Percentiles rank a stretch among this genome's conserved stretches.
These are phyloP conservation scores for Hipposideros larvatus DNA, from an alignment of 2,797 vertebrate genomes.

Conservation along the genomic window DNA sequence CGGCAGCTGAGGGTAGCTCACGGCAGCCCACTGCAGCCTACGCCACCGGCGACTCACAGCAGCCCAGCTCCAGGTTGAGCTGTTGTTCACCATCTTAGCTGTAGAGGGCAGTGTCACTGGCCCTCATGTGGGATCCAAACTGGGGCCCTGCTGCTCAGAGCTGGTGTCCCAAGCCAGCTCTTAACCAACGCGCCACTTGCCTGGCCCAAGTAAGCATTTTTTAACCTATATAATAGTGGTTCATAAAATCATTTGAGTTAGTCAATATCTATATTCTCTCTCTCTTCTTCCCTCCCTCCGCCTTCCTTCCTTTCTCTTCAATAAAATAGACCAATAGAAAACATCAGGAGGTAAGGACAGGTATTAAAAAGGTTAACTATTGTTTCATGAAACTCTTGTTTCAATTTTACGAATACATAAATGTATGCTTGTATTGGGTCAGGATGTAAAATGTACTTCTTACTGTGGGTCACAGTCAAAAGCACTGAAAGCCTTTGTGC, in stretches of 20 bases:
- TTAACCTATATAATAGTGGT: neutral
- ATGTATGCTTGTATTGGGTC: neutral
- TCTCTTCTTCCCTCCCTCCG: neutral
- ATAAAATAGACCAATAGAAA: constrained; percentile 31
- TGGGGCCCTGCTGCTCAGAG: too few species aligned
- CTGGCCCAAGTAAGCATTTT: neutral
- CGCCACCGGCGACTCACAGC: too few species aligned
- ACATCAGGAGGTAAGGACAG: neutral
- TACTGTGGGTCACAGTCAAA: neutral
- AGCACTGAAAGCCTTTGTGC: neutral
- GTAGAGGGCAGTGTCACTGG: too few species aligned
- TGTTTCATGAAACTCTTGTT: neutral
- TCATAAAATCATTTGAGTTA: constrained; percentile 12
- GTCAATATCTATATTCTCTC: neutral
- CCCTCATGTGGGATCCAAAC: too few species aligned
- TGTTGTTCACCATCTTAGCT: too few species aligned
- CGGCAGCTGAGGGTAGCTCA: too few species aligned
- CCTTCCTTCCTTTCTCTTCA: neutral
- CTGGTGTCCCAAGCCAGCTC: too few species aligned
- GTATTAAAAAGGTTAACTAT: neutral
- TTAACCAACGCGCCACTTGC: too few species aligned
- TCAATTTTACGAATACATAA: neutral
- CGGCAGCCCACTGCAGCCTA: too few species aligned
- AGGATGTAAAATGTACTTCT: neutral
- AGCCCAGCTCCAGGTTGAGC: too few species aligned